Evolutionary conservation across 2,888 invertebrate genomes (phyloP), one percentile per base, ranked within the genome.

Genomic region (Callyntrura sp.): DNA sequence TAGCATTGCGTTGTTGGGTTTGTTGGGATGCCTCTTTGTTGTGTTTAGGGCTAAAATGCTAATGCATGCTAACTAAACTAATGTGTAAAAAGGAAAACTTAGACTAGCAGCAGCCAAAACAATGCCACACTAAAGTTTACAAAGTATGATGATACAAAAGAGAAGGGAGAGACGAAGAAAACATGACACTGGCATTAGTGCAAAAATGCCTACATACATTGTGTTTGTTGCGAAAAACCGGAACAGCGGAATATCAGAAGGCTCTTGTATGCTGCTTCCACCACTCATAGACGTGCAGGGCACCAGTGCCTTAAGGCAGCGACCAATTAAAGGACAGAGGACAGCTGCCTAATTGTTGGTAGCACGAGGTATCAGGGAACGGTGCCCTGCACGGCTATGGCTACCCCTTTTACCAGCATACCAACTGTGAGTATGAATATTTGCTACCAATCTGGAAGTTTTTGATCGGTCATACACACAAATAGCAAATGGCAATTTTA

Each of bases 1-100:
- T n/a, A n/a, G n/a, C n/a, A n/a, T n/a, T n/a, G n/a, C n/a, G 65
- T 60, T 35, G 28, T 65, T 70, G 17, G 43, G 11, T 70, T 70
- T 65, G 65, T 65, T 65, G 65, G 43, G 43, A 17, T 68, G 43
- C 68, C 43, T 35, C n/a, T 68, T 73, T 73, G 73, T 23, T 73
- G 70, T 43, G 17, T 35, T 70, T 43, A 43, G 17, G 43, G 17
- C 70, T 43, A 1, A 9, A 35, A 35, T 35, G 28, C 35, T 65
- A 68, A 35, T 43, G 35, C 35, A 35, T 17, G 17, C 68, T 68
- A 73, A 68, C 35, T 35, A 68, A 12, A 17, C 65, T 65, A 14
- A 23, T 28, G 28, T 17, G 65, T 65, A 65, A 65, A 25, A 65
- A 25, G 28, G 65, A 65, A 65, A 28, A 20, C 60, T 14, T 35